phyloP scores from a whole-genome alignment of 37 sponge, comb jelly and placozoan genomes.

The Chondrilla cf. caribensis region DNA sequence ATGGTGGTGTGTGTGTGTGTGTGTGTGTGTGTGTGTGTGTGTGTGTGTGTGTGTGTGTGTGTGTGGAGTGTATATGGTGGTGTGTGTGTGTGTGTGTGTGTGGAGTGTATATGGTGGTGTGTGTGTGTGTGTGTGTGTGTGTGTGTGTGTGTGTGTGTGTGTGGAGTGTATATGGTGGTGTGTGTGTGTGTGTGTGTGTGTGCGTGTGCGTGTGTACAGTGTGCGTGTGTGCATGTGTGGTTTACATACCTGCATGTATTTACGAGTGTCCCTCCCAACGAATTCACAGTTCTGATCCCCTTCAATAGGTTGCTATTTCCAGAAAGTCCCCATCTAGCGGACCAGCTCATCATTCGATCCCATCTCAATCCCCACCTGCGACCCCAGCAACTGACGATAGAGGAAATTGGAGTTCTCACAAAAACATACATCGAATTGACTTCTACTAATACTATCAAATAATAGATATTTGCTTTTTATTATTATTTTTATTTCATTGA shows the following conservation, averaged over 20 bases:
- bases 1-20: slow-evolving; percentile 29
- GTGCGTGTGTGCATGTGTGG: background rate
- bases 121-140: slow-evolving; percentile 17
- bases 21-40: too few species aligned
- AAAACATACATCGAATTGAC: slow-evolving; percentile 4
- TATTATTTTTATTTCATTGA: too few species aligned
- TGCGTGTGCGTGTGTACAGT: too few species aligned
- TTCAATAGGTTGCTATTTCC: slow-evolving; percentile 62
- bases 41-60: background rate
- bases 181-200: slow-evolving; percentile 19
- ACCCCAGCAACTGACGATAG: slow-evolving; percentile 67
- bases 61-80: too few species aligned
- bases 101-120: background rate
- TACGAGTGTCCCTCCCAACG: too few species aligned
- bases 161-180: background rate
- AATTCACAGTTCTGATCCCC: too few species aligned
- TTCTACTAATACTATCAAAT: too few species aligned
- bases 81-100: too few species aligned
- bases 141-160: background rate
- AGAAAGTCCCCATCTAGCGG: slow-evolving; percentile 25
- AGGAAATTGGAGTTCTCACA: slow-evolving; percentile 46
- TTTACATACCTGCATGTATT: background rate
- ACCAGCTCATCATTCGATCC: slow-evolving; percentile 43
- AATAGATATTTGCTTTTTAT: too few species aligned
- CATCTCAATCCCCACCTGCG: slow-evolving; percentile 52